These are phyloP conservation scores for Origma solitaria DNA, from an alignment of 2,113 vertebrate species.

Conservation along the genomic window DNA sequence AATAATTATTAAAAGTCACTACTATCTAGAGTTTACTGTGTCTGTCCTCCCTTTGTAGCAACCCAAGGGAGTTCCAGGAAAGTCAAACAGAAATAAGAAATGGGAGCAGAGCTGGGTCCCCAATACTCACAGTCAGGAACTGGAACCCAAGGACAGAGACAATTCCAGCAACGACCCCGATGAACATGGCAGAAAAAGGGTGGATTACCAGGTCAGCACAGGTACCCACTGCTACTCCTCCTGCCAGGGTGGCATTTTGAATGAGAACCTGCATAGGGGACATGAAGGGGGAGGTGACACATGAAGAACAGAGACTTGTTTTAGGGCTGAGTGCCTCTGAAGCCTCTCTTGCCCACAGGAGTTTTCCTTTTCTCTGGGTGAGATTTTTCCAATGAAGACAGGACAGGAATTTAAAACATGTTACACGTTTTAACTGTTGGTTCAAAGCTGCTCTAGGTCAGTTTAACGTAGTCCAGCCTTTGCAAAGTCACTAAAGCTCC, in stretches of 20 bases:
- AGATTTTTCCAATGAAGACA: background rate
- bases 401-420: background rate
- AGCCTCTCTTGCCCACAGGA: background rate
- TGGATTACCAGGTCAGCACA: constrained; percentile 85
- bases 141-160: constrained; percentile 89
- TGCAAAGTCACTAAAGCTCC: background rate
- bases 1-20: background rate
- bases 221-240: constrained; percentile 93
- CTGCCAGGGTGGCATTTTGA: constrained; percentile 93
- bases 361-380: background rate
- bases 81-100: background rate
- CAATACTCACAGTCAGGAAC: constrained; percentile 79
- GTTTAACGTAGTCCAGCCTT: background rate
- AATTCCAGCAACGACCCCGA: constrained; percentile 82
- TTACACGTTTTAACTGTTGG: background rate
- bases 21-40: background rate
- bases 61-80: background rate
- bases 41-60: background rate
- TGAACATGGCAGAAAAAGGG: constrained; percentile 82
- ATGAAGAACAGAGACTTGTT: background rate
- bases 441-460: background rate
- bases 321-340: background rate
- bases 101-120: background rate
- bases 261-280: constrained; percentile 82
- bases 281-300: background rate